Base-by-base conservation (phyloP, 92 coral and sea anemone species). In the Micromussa lordhowensis region DNA sequence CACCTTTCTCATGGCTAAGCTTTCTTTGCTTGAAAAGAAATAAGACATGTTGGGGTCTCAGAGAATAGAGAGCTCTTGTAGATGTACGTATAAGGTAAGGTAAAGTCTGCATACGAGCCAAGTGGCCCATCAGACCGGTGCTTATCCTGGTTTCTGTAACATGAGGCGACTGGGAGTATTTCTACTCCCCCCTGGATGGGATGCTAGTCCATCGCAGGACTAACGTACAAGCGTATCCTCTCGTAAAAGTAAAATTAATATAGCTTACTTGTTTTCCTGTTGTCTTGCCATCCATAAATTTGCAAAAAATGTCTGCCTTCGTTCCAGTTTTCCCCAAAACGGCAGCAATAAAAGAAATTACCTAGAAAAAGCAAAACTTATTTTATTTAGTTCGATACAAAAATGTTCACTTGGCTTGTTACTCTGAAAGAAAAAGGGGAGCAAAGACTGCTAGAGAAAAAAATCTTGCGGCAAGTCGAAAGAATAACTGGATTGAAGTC, bases 291-390 rank as follows among this genome's bases (percentile, higher is more conserved):
- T 93, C 79, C 59, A 96, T 79, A 85, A 90, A 97, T 88, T 97
- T 92, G 68, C 92, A 89, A 82, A 96, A 96, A 59, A 97, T 80
- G 79, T 97, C 99, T 53, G 89, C 85, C 79, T 96, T 97, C 8
- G 99, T 97, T 26, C 99, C 99, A 51, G 99, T 91, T 86, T 97
- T 97, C 19, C 99, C 96, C 79, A 97, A 83, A 36, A 97, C 70
- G 0, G 98, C 99, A 81, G 99, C 94, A 57, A 97, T 82, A 63
- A 96, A 94, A 26, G 97, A 93, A 78, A 97, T 97, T 12, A 97
- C 99, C 97, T 94, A 29, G 38, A 81, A 40, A 2, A n/a, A 18
- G 34, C 34, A 66, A 4, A 26, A 26, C 12, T 26, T 26, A 19
- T 26, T 66, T 66, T 55, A 15, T 55, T 16, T 15, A 10, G 71